phyloP scores from a whole-genome alignment of 2,113 vertebrate genomes.

The Cynocephalus volans region DNA sequence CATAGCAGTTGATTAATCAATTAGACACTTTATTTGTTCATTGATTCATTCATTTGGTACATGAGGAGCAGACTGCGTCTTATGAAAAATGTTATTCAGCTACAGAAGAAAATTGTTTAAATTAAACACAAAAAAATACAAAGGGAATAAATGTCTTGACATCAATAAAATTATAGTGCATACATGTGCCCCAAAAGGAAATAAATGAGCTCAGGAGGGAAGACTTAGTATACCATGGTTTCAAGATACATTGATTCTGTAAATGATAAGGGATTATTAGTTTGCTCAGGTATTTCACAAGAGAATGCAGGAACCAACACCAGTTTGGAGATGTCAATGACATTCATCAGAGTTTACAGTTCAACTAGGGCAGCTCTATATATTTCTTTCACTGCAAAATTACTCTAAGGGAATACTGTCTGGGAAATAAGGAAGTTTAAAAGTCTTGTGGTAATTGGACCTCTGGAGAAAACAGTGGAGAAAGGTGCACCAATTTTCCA shows the following conservation, averaged over 20 bases:
- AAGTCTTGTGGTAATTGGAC: background rate
- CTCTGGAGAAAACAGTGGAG: background rate
- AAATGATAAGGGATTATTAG: background rate
- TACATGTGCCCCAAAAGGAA: background rate
- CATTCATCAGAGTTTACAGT: background rate
- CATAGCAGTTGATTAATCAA: background rate
- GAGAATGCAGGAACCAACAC: background rate
- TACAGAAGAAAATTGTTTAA: background rate
- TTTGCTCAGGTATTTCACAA: background rate
- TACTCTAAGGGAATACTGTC: background rate
- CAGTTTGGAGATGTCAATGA: background rate
- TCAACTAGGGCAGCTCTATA: background rate
- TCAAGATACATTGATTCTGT: background rate
- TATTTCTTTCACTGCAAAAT: background rate
- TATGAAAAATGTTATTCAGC: background rate
- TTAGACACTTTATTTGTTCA: background rate
- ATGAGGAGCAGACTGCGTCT: background rate
- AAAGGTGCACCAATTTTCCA: background rate
- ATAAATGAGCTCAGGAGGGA: background rate
- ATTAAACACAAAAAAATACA: background rate
- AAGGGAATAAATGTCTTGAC: background rate
- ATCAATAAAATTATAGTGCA: background rate
- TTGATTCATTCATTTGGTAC: background rate
- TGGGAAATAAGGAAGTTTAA: slow-evolving; percentile 10
- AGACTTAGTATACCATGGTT: background rate